These are phyloP conservation scores for Mesitornis unicolor DNA, from an alignment of 2,113 vertebrate genomes.

Conservation along the genomic window DNA sequence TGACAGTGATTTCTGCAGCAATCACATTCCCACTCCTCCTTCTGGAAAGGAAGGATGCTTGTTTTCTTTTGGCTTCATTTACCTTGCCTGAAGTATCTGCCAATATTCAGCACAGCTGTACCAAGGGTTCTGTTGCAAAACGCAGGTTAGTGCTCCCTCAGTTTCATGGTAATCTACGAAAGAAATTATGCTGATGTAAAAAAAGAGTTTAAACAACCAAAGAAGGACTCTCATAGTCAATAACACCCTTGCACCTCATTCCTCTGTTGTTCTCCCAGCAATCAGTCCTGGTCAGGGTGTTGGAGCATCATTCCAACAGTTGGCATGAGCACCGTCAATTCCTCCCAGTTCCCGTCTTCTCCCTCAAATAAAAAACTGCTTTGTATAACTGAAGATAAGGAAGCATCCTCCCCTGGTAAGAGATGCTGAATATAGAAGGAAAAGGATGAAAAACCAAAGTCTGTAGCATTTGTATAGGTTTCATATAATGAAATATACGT, in stretches of 20 bases:
- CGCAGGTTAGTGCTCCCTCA: not conserved
- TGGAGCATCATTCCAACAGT: not conserved
- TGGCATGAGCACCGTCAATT: not conserved
- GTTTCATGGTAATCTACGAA: not conserved
- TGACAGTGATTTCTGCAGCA: not conserved
- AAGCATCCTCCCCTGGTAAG: not conserved
- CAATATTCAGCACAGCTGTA: not conserved
- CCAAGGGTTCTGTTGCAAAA: not conserved
- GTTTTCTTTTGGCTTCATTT: not conserved
- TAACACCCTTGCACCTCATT: not conserved
- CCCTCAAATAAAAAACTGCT: not conserved
- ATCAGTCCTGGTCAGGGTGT: not conserved
- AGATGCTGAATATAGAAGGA: not conserved
- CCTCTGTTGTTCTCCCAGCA: not conserved
- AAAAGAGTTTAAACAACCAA: not conserved
- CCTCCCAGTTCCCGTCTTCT: not conserved
- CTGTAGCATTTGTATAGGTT: not conserved
- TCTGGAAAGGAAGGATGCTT: not conserved
- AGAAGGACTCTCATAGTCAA: not conserved
- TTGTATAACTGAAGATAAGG: not conserved
- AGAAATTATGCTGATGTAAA: not conserved
- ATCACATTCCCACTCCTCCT: not conserved
- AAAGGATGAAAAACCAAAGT: not conserved
- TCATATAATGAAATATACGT: no score
- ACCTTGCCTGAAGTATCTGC: not conserved